phyloP scores from a whole-genome alignment of 2,797 vertebrate species.

The Malurus splendens region DNA sequence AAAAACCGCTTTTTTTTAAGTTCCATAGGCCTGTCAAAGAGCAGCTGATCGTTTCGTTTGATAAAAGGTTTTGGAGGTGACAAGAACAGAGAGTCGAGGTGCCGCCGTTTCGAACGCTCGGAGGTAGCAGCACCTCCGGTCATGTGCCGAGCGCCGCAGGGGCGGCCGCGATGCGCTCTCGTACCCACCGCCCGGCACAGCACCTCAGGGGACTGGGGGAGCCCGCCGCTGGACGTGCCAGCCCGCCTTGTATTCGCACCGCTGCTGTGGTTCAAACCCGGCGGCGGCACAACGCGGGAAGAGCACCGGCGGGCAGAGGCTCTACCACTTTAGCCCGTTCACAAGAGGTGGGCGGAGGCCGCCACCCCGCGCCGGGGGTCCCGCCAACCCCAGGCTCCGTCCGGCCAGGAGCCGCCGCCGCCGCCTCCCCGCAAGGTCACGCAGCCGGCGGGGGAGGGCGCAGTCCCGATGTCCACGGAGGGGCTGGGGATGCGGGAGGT shows the following conservation, averaged over 20 bases:
- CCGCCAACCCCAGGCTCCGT: background rate
- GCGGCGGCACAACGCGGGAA: background rate
- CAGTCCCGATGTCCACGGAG: background rate
- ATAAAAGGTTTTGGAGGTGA: fast-evolving
- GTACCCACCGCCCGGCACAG: background rate
- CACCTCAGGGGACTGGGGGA: background rate
- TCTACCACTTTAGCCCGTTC: background rate
- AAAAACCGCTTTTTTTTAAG: background rate
- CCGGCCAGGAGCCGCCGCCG: background rate
- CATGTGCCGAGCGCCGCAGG: background rate
- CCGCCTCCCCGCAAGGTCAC: background rate
- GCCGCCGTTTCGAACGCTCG: background rate
- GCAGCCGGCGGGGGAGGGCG: background rate
- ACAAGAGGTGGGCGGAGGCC: background rate
- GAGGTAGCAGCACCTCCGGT: background rate
- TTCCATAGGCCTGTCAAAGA: background rate
- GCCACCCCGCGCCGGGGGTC: background rate
- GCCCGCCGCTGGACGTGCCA: background rate
- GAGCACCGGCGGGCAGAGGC: background rate
- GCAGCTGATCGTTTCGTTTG: fast-evolving
- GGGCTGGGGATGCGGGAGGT: background rate
- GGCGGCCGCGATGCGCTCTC: background rate
- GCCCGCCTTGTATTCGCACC: fast-evolving
- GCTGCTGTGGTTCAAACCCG: fast-evolving
- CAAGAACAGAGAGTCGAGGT: background rate